Conservation (phyloP, 2,113 vertebrate species). For the Dunckerocampus dactyliophorus region DNA sequence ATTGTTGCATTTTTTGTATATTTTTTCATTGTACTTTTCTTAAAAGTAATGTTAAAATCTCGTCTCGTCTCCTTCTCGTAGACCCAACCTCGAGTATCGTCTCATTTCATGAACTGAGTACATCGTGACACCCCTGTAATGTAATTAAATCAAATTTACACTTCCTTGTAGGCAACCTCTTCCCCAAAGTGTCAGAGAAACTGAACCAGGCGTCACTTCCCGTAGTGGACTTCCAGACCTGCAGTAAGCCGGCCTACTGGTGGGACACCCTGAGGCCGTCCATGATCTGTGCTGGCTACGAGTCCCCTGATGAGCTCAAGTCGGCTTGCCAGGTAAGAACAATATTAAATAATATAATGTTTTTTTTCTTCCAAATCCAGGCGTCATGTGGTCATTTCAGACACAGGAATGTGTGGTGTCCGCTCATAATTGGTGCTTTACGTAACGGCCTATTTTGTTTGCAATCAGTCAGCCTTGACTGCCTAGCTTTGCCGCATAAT, state of each 20-base stretch:
- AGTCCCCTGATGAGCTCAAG: constrained; percentile 69
- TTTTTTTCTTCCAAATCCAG: background rate
- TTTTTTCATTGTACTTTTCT: too few relatives aligned
- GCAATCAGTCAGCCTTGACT: constrained; percentile 48
- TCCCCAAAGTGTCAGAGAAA: constrained; percentile 50
- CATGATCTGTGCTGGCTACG: constrained; percentile 70
- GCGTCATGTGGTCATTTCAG: background rate
- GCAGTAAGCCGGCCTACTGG: constrained; percentile 69
- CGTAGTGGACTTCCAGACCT: constrained; percentile 63
- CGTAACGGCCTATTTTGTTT: constrained; percentile 50
- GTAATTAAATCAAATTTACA: background rate
- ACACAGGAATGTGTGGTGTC: constrained; percentile 1
- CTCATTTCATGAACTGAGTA: too few relatives aligned
- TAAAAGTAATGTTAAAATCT: too few relatives aligned
- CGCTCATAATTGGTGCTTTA: constrained; percentile 16
- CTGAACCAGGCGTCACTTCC: constrained; percentile 66
- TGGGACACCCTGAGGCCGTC: constrained; percentile 61
- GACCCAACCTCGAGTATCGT: too few relatives aligned
- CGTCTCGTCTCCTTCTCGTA: too few relatives aligned
- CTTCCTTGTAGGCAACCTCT: constrained; percentile 33
- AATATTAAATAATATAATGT: too few relatives aligned
- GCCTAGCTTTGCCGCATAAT: constrained; percentile 18
- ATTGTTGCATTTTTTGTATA: too few relatives aligned
- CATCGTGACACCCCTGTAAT: too few relatives aligned
- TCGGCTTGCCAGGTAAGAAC: constrained; percentile 67